Base-by-base conservation (phyloP, 2,113 vertebrate genomes). In the Cariama cristata region DNA sequence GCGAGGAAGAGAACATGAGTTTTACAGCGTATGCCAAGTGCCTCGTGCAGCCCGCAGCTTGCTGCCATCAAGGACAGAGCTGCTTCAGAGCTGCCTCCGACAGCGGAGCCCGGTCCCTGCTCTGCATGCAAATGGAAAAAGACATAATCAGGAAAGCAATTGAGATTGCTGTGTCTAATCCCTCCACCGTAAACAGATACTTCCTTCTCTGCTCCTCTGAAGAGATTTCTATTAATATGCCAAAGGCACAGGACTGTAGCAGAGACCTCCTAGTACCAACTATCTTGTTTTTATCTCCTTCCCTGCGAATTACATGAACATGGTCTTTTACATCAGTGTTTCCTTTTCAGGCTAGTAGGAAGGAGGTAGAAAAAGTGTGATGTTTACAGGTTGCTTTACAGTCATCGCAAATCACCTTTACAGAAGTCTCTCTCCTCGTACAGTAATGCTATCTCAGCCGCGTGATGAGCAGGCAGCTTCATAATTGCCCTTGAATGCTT, bases 401-500 rank as follows among this genome's bases (percentile, higher is more conserved):
- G 47, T 20, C 64, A 38, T 24, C 44, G 47, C 77, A 85, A 71
- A 86, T 79, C 20, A 1, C 58, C 35, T 35, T 67, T 33, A 28
- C 44, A 38, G 40, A 75, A 72, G 45, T 26, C 91, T 79, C 56
- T 42, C n/a, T 81, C 18, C 82, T 59, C 0, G 0, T 32, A n/a
- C 88, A 53, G 40, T 27, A 32, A 59, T 0, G 3, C 45, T 15
- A 38, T 7, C 40, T 10, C 62, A 40, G 80, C 64, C 4, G 0
- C 0, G 0, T 24, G 75, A 80, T 13, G 49, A 85, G 72, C 50
- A 42, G 80, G 86, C 32, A 6, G 69, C 73, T 87, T 53, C 35
- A 0, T 91, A 95, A 94, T 90, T 73, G 74, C 81, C 86, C 95
- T 91, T 97, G 91, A 95, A 93, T 9, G 45, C n/a, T 81, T 79